Evolutionary conservation across 2,888 invertebrate genomes (phyloP).

Genomic region (Lepidonotus clava): DNA sequence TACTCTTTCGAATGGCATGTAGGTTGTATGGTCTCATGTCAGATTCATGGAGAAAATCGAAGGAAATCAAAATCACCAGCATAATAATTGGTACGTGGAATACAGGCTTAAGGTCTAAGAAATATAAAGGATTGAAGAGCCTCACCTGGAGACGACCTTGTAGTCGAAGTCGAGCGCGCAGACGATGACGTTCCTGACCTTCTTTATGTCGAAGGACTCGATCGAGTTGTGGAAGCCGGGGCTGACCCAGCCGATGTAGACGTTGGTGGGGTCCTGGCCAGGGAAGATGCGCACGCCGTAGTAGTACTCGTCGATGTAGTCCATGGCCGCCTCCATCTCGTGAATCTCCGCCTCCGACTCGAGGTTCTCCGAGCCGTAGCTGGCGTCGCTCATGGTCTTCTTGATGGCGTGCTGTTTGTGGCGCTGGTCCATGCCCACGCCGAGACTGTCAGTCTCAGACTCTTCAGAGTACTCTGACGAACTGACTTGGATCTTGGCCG

Average conservation of each 20-base stretch:
- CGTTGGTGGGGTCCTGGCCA: conserved; percentile 95
- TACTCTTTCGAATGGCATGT: too few species aligned
- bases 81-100: too few species aligned
- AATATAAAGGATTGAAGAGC: too few species aligned
- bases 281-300: conserved; percentile 93
- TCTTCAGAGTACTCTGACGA: conserved; percentile 66
- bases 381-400: conserved; percentile 60
- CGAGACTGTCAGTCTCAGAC: conserved; percentile 67
- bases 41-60: too few species aligned
- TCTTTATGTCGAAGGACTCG: conserved; percentile 78
- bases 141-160: conserved; percentile 85
- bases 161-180: conserved; percentile 82
- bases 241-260: conserved; percentile 99
- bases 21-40: too few species aligned
- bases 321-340: conserved; percentile 78
- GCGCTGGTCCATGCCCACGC: neutral
- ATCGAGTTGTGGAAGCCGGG: conserved; percentile 88
- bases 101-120: too few species aligned
- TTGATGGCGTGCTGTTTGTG: conserved; percentile 46
- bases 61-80: too few species aligned
- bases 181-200: conserved; percentile 77
- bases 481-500: conserved; percentile 32
- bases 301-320: conserved; percentile 96
- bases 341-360: conserved; percentile 66
- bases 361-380: conserved; percentile 65